Percentiles rank a stretch among this genome's conserved stretches.
Evolutionary conservation across 2,797 vertebrate species (phyloP).

Genomic region (Naso thynnoides): DNA sequence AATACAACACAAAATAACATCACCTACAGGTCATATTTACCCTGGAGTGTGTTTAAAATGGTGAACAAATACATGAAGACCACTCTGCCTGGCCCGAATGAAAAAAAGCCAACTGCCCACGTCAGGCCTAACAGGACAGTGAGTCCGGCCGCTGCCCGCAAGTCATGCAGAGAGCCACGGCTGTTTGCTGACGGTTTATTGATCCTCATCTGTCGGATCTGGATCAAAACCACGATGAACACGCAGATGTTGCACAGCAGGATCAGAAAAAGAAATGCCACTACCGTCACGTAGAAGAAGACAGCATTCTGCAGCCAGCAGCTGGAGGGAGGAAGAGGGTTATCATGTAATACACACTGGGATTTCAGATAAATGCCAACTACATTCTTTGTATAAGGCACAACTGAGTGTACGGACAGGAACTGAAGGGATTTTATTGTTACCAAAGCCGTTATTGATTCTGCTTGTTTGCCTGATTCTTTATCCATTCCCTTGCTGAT

Average conservation of each 20-base stretch:
- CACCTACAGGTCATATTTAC: constrained; percentile 70
- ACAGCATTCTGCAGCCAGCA: constrained; percentile 74
- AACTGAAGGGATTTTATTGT: too few species aligned
- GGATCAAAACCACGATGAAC: constrained; percentile 88
- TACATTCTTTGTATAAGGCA: not conserved
- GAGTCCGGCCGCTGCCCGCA: constrained; percentile 87
- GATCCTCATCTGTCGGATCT: constrained; percentile 84
- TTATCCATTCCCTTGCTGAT: too few species aligned
- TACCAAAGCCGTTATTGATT: too few species aligned
- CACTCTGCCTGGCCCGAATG: constrained; percentile 84
- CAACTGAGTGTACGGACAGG: too few species aligned
- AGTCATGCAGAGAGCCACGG: constrained; percentile 75
- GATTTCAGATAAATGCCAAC: constrained; percentile 6
- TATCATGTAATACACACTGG: not conserved
- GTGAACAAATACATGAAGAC: constrained; percentile 89
- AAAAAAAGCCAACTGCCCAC: constrained; percentile 89
- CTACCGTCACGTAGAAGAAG: constrained; percentile 87
- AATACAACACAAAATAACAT: not conserved
- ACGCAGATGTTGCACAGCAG: constrained; percentile 87
- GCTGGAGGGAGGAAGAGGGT: constrained; percentile 46
- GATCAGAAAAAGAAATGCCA: constrained; percentile 86
- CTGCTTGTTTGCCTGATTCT: too few species aligned
- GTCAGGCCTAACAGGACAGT: constrained; percentile 91
- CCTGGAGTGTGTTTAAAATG: constrained; percentile 91
- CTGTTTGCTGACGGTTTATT: constrained; percentile 69